phyloP scores from a whole-genome alignment of 2,113 vertebrate species.

The Camelus bactrianus region DNA sequence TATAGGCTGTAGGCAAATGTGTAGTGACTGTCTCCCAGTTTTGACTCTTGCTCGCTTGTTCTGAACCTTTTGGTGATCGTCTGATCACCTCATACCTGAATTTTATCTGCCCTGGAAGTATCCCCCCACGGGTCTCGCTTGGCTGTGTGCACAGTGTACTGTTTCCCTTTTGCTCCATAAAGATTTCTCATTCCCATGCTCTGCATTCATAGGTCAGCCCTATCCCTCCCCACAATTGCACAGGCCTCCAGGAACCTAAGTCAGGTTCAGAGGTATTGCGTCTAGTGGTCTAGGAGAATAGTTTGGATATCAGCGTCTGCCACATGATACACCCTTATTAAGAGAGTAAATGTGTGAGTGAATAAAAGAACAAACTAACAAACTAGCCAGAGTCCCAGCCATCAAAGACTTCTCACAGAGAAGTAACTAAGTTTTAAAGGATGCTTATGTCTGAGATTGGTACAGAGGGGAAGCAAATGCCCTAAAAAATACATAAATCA shows the following conservation, averaged over 20 bases:
- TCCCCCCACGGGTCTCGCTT: background rate
- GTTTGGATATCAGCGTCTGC: background rate
- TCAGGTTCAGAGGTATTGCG: background rate
- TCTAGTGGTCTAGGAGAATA: background rate
- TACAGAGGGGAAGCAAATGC: background rate
- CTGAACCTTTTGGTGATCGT: background rate
- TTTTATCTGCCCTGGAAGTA: background rate
- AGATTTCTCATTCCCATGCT: background rate
- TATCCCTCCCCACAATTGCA: background rate
- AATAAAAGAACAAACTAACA: background rate
- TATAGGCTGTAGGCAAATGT: background rate
- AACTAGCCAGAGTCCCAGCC: background rate
- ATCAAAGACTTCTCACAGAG: background rate
- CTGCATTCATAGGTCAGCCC: background rate
- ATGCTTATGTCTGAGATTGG: background rate
- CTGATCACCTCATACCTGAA: background rate
- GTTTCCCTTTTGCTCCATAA: background rate
- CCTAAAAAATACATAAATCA: background rate
- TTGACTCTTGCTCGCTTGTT: background rate
- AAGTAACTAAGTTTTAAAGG: background rate
- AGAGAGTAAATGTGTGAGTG: background rate
- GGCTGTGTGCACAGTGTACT: background rate
- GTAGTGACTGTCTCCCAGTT: background rate
- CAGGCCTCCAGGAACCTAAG: background rate
- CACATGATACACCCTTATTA: background rate